Evolutionary conservation across 2,888 invertebrate species (phyloP).

Genomic region (Plusia festucae): DNA sequence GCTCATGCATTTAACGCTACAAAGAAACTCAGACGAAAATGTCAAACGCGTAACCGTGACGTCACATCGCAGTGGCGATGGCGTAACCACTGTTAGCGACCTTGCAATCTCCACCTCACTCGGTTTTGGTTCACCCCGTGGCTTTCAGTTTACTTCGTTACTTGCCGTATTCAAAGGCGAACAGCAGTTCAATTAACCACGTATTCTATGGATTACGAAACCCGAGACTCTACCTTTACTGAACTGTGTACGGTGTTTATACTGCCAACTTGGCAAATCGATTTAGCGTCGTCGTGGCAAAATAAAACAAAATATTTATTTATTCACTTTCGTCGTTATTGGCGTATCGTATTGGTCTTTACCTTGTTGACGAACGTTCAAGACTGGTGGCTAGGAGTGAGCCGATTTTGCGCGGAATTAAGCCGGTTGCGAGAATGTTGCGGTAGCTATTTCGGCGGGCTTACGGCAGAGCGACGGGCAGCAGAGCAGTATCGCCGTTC

Average conservation of each 20-base stretch:
- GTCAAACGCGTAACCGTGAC: slow-evolving; percentile 45
- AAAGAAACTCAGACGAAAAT: slow-evolving; percentile 41
- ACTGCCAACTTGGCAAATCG: slow-evolving; percentile 29
- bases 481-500: slow-evolving; percentile 42
- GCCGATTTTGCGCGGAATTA: slow-evolving; percentile 50
- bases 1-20: slow-evolving; percentile 19
- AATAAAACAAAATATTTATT: slow-evolving; percentile 29
- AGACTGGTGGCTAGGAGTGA: slow-evolving; percentile 41
- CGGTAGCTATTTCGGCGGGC: slow-evolving; percentile 53
- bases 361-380: slow-evolving; percentile 53
- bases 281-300: slow-evolving; percentile 38
- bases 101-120: slow-evolving; percentile 41
- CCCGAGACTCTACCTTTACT: slow-evolving; percentile 13
- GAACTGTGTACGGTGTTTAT: slow-evolving; percentile 15
- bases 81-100: slow-evolving; percentile 53
- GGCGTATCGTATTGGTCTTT: slow-evolving; percentile 38
- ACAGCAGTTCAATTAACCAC: slow-evolving; percentile 42
- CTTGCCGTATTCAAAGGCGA: slow-evolving; percentile 29
- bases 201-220: slow-evolving; percentile 30
- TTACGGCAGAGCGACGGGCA: slow-evolving; percentile 24
- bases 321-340: slow-evolving; percentile 56
- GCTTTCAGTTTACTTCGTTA: slow-evolving; percentile 42
- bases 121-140: slow-evolving; percentile 36
- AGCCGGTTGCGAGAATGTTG: slow-evolving; percentile 49
- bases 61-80: slow-evolving; percentile 47